phyloP scores from a whole-genome alignment of 2,113 vertebrate genomes.

The Calidris pygmaea region DNA sequence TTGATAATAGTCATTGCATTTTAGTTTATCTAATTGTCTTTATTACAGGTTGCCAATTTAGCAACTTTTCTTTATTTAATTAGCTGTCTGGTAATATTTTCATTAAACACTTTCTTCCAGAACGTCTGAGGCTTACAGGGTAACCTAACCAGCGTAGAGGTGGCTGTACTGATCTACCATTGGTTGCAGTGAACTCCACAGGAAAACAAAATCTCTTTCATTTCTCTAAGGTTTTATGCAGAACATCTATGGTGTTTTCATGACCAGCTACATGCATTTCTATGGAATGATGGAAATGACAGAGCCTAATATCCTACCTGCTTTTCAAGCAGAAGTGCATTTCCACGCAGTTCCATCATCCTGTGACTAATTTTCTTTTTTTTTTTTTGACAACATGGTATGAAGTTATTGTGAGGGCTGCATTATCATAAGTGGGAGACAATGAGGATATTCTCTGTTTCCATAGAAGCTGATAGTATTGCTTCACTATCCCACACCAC shows the following conservation, averaged over 20 bases:
- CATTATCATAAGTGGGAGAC: neutral
- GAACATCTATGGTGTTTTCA: neutral
- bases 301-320: neutral
- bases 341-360: neutral
- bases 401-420: neutral
- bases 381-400: neutral
- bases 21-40: neutral
- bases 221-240: neutral
- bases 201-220: neutral
- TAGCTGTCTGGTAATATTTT: conserved; percentile 7
- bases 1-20: neutral
- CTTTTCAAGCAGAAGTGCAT: neutral
- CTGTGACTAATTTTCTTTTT: neutral
- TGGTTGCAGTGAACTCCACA: neutral
- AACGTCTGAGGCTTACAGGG: neutral
- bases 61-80: conserved; percentile 11
- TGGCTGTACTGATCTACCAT: neutral
- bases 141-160: neutral
- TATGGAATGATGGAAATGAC: neutral
- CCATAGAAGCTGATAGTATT: neutral
- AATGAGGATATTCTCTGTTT: neutral
- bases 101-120: neutral
- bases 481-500: neutral
- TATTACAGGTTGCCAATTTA: neutral
- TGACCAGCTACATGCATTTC: neutral